Evolutionary conservation across 1,140 invertebrate species (phyloP), one percentile per base, ranked within the genome.

Genomic region (Temnothorax curvispinosus): DNA sequence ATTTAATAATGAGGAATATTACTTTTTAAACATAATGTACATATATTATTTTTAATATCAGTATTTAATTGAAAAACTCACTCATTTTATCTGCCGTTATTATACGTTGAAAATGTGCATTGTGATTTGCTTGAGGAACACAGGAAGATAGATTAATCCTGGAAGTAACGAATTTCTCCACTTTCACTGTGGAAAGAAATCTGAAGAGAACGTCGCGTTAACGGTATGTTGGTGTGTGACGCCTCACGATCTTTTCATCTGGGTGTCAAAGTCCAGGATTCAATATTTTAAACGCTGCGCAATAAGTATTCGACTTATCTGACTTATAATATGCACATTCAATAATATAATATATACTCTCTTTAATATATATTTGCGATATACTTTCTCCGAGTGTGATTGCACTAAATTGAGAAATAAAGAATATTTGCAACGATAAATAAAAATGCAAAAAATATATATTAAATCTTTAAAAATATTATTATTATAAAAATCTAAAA

Each of bases 141-240:
- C 15, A 50, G 41, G 27, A 74, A 47, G 69, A 21, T 18, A n/a
- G 4, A 8, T 15, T 47, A 35, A 50, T 84, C 35, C 32, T 60
- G 9, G n/a, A 58, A 58, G 13, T 69, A 60, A 2, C 8, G n/a
- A 41, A 82, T 82, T 82, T 84, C 80, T 74, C 80, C 32, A 32
- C 80, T 84, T 84, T 84, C 80, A 74, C 80, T 50, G 21, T 35
- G n/a, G 41, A 52, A 82, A 74, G 67, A 74, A 82, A 74, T 60
- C 54, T 82, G n/a, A 74, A 60, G 67, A 75, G 69, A 84, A 21
- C n/a, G 38, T 47, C 50, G 15, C 1, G 13, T 13, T n/a, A 21
- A 21, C 27, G 18, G 3, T 3, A 41, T 50, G 38, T 54, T 65
- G 11, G 4, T 81, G 13, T 27, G 2, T 32, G 0, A 60, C 13